Percentiles rank a stretch among this genome's conserved stretches.
phyloP scores from a whole-genome alignment of 1,140 invertebrate genomes.

The Neodiprion pinetum region DNA sequence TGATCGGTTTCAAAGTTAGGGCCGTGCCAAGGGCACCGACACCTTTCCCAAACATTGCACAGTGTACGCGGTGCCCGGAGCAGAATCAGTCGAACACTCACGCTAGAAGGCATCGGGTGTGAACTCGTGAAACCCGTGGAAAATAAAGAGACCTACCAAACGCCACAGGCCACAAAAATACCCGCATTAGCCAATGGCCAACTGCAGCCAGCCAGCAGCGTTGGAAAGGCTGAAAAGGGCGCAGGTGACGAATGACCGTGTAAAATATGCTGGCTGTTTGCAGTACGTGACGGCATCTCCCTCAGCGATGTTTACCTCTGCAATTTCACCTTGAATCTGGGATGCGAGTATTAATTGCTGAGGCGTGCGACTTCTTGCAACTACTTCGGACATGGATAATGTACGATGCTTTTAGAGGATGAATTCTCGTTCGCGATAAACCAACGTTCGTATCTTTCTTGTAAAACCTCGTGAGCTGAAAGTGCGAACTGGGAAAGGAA shows the following conservation, averaged over 20 bases:
- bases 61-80: background rate
- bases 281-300: background rate
- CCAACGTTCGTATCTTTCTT: too few relatives aligned
- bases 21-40: background rate
- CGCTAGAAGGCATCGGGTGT: background rate
- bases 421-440: too few relatives aligned
- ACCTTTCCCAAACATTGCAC: background rate
- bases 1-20: conserved; percentile 1
- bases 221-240: background rate
- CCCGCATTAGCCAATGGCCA: background rate
- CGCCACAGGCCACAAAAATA: background rate
- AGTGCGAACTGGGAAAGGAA: too few relatives aligned
- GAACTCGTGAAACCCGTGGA: background rate
- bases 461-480: too few relatives aligned
- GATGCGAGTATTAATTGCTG: too few relatives aligned
- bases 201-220: too few relatives aligned
- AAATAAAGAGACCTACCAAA: background rate
- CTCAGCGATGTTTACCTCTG: background rate
- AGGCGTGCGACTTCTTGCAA: too few relatives aligned
- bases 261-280: background rate
- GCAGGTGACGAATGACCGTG: background rate
- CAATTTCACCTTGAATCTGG: background rate
- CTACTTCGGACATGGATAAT: too few relatives aligned
- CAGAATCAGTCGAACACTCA: background rate
- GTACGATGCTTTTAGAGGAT: too few relatives aligned